Conservation (phyloP, 2,113 vertebrate species). For the Platysternon megacephalum region DNA sequence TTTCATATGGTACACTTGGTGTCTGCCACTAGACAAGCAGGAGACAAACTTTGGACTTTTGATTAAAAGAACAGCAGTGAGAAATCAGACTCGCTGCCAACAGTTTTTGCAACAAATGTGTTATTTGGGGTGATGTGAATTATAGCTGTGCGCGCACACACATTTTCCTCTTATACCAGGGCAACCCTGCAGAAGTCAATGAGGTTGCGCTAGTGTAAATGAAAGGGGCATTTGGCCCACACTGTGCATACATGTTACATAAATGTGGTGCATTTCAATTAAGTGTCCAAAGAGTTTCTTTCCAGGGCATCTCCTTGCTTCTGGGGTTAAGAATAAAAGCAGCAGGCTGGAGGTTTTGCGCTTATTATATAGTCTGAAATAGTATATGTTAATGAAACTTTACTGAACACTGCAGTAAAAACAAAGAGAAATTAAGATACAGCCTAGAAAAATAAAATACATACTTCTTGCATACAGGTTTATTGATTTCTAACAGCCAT, state of each 20-base stretch:
- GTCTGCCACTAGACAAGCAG: slow-evolving; percentile 62
- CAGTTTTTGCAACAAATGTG: neutral
- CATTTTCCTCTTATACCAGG: neutral
- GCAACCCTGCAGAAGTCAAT: neutral
- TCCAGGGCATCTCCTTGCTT: slow-evolving; percentile 43
- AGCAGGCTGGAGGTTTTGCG: slow-evolving; percentile 14
- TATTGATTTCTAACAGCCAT: slow-evolving; percentile 71
- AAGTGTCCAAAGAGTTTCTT: slow-evolving; percentile 14
- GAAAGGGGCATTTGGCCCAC: neutral
- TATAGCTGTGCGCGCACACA: neutral
- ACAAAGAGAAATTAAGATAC: slow-evolving; percentile 45
- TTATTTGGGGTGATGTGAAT: neutral
- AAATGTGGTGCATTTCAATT: slow-evolving; percentile 4
- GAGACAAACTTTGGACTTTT: slow-evolving; percentile 42
- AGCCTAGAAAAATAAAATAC: slow-evolving; percentile 61
- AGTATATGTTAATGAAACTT: slow-evolving; percentile 51
- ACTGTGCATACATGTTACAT: accelerated
- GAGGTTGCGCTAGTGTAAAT: neutral
- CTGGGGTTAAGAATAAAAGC: slow-evolving; percentile 31
- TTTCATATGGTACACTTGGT: slow-evolving; percentile 69
- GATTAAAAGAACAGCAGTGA: slow-evolving; percentile 54
- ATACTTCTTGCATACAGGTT: slow-evolving; percentile 51
- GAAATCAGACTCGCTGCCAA: neutral
- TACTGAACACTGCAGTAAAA: slow-evolving; percentile 52
- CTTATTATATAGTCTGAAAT: slow-evolving; percentile 51